Conservation (phyloP, 2,888 invertebrate species). For the Ecliptopera silaceata region DNA sequence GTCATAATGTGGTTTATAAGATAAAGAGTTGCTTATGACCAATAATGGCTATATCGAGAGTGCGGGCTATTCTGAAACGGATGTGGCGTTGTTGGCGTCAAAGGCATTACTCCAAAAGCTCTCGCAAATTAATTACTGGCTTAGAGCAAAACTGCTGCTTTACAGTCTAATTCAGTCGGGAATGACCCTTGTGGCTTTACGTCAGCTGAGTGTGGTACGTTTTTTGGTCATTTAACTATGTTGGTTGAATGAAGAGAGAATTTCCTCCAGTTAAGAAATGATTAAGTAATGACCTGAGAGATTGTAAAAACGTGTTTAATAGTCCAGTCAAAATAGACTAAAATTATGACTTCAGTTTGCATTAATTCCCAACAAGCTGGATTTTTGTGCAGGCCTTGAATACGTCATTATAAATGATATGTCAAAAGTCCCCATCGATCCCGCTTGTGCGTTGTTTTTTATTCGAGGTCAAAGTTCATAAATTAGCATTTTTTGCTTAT, state of each 20-base stretch:
- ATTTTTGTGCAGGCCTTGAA: too few species aligned
- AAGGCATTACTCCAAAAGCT: constrained; percentile 52
- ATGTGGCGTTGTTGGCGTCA: constrained; percentile 19
- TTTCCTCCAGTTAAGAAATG: background rate
- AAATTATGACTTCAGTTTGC: too few species aligned
- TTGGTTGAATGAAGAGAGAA: constrained; percentile 3
- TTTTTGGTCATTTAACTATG: constrained; percentile 12
- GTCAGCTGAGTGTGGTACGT: constrained; percentile 16
- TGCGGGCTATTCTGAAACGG: constrained; percentile 9
- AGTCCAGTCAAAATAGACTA: too few species aligned
- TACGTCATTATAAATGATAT: too few species aligned
- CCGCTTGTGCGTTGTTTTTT: too few species aligned
- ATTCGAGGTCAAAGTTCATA: too few species aligned
- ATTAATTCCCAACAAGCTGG: too few species aligned
- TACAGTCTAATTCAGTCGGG: constrained; percentile 53
- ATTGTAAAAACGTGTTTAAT: too few species aligned
- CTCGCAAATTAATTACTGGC: constrained; percentile 67
- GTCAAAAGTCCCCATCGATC: too few species aligned
- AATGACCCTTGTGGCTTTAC: constrained; percentile 40
- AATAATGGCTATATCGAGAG: constrained; percentile 6
- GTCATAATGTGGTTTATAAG: background rate
- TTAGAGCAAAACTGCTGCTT: constrained; percentile 44
- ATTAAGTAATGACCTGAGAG: background rate
- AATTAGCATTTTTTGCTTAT: too few species aligned
- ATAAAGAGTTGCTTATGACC: too few species aligned